Conservation (phyloP, 2,113 vertebrate species). For the Sinocyclocheilus maitianheensis region DNA sequence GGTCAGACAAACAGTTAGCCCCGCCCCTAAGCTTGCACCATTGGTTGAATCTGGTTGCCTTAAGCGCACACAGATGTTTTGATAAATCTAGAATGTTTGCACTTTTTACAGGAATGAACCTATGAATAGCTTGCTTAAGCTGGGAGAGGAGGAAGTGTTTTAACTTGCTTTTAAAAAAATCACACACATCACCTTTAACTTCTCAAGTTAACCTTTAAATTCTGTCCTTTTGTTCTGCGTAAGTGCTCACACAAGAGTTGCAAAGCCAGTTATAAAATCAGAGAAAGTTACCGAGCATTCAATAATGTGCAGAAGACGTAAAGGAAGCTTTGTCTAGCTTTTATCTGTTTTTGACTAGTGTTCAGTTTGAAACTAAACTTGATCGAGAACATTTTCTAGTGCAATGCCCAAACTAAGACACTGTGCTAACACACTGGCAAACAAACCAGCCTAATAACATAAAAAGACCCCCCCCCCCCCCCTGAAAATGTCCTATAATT, state of each 20-base stretch:
- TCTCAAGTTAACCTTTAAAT: background rate
- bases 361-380: background rate
- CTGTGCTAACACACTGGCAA: background rate
- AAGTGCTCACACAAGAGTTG: background rate
- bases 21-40: background rate
- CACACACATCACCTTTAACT: background rate
- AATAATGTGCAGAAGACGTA: background rate
- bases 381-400: background rate
- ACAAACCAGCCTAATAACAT: background rate
- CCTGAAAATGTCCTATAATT: background rate
- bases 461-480: background rate
- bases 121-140: background rate
- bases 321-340: background rate
- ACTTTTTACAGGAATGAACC: background rate
- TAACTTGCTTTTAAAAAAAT: background rate
- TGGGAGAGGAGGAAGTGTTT: background rate
- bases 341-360: background rate
- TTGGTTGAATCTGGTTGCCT: background rate
- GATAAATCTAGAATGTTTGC: background rate
- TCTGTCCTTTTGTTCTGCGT: background rate
- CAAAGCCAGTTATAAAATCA: slow-evolving; percentile 1
- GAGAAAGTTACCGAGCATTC: background rate
- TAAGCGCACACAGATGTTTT: background rate
- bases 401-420: background rate
- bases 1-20: slow-evolving; percentile 3